phyloP scores from a whole-genome alignment of 2,797 vertebrate genomes.

The Tokudaia tokunoshimensis region DNA sequence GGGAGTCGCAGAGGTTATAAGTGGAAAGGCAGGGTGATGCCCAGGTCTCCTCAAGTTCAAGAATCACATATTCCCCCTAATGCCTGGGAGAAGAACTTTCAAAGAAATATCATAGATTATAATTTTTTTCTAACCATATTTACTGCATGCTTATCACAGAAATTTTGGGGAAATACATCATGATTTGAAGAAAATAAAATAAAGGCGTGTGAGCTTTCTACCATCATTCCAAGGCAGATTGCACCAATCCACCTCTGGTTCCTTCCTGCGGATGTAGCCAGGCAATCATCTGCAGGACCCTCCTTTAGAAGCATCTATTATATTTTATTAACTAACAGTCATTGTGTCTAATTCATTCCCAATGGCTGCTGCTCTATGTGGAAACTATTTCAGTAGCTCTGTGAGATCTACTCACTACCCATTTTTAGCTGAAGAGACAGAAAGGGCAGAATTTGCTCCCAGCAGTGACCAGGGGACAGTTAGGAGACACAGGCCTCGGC shows the following conservation, averaged over 20 bases:
- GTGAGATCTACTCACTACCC: background rate
- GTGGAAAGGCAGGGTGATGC: background rate
- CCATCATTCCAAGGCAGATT: background rate
- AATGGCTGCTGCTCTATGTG: background rate
- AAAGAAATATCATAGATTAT: background rate
- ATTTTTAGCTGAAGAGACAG: background rate
- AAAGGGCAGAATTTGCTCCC: background rate
- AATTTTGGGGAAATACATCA: background rate
- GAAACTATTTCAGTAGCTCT: background rate
- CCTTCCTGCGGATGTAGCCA: background rate
- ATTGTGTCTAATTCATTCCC: background rate
- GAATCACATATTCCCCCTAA: rapidly evolving
- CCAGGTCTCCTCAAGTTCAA: background rate
- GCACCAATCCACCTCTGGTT: background rate
- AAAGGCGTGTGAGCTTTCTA: background rate
- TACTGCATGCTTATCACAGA: background rate
- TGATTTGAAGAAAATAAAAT: background rate
- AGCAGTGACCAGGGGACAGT: background rate
- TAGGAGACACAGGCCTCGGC: background rate
- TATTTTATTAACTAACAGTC: background rate
- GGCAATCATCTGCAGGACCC: background rate
- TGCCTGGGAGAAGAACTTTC: rapidly evolving
- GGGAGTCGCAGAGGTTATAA: background rate
- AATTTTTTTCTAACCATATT: background rate
- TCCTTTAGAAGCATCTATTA: background rate